phyloP scores from a whole-genome alignment of 2,113 vertebrate species.

The Stomatorhinus ivindoensis region DNA sequence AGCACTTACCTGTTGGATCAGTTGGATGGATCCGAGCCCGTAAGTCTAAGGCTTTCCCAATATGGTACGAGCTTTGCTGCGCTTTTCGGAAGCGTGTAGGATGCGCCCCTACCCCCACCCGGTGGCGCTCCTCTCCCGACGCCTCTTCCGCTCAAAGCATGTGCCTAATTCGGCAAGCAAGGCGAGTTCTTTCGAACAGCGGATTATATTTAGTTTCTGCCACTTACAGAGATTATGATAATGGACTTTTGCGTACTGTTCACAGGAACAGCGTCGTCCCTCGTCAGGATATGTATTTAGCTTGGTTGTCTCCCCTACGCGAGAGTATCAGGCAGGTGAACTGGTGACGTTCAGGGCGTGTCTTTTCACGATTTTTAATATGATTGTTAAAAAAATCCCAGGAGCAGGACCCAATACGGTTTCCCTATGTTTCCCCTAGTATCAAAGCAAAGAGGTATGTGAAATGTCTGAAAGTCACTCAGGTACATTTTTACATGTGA shows the following conservation, averaged over 20 bases:
- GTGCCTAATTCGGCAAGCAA: not conserved
- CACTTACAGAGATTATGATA: not conserved
- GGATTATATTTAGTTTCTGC: not conserved
- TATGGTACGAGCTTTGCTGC: not conserved
- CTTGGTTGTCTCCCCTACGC: not conserved
- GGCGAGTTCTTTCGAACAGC: not conserved
- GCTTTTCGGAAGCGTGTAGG: not conserved
- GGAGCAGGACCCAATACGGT: not conserved
- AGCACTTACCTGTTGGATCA: not conserved
- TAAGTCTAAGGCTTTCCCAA: not conserved
- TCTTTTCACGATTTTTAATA: not conserved
- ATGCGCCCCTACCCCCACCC: not conserved
- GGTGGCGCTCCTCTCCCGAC: not conserved
- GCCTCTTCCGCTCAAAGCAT: not conserved
- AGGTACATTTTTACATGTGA: too few species aligned
- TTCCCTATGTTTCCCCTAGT: too few species aligned
- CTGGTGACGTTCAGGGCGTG: not conserved
- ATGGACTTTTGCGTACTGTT: not conserved
- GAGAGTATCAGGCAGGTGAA: not conserved
- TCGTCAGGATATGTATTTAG: not conserved
- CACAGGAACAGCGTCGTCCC: not conserved
- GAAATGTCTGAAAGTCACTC: too few species aligned
- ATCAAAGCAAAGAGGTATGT: too few species aligned
- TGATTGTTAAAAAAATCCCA: not conserved
- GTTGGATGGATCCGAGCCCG: not conserved